A percentile compares a stretch with the other conserved stretches of the same genome.
These are phyloP conservation scores for Pyrrhosoma nymphula DNA, from an alignment of 2,888 invertebrate species.

Conservation along the genomic window DNA sequence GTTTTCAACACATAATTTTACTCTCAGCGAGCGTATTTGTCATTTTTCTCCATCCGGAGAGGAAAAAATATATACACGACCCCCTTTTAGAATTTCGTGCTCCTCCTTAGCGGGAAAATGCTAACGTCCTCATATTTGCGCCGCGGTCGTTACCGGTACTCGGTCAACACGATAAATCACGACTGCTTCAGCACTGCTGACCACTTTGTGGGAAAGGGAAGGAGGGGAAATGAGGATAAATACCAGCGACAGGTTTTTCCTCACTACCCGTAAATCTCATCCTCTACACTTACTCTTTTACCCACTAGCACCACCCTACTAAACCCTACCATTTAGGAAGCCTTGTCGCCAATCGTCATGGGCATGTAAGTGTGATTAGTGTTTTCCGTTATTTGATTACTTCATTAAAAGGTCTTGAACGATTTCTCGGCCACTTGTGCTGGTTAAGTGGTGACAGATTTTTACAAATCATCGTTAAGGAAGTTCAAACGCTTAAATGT, in stretches of 20 bases:
- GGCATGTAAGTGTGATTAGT: too few relatives aligned
- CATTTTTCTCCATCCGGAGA: neutral
- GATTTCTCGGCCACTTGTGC: too few relatives aligned
- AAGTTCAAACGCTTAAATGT: too few relatives aligned
- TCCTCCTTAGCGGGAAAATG: conserved; percentile 37
- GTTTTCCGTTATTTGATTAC: too few relatives aligned
- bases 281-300: neutral
- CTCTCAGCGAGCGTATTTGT: neutral
- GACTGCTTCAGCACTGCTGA: conserved; percentile 21
- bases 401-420: too few relatives aligned
- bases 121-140: conserved; percentile 44
- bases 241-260: neutral
- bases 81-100: conserved; percentile 10
- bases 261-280: neutral
- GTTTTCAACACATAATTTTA: conserved; percentile 39
- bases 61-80: neutral
- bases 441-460: too few relatives aligned
- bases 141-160: conserved; percentile 46
- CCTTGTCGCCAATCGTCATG: too few relatives aligned
- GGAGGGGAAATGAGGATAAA: neutral
- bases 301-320: neutral
- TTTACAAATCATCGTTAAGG: too few relatives aligned
- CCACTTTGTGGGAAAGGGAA: neutral
- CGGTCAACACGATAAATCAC: conserved; percentile 60
- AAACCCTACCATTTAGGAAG: too few relatives aligned